phyloP scores from a whole-genome alignment of 2,888 invertebrate genomes.

The Ichneumon xanthorius region DNA sequence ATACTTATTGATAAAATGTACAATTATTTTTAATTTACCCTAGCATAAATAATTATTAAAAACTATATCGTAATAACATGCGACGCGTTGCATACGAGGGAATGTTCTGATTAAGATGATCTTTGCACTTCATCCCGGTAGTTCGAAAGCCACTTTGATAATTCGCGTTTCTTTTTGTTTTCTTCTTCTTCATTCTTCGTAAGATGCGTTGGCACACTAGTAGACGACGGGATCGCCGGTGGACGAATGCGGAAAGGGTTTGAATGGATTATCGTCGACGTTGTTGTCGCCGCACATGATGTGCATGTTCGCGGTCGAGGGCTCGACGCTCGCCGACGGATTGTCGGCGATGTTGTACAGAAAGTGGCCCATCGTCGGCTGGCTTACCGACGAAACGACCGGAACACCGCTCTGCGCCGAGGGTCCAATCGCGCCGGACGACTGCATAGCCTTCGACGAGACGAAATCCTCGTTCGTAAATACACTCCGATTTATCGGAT shows the following conservation, averaged over 20 bases:
- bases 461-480: conserved; percentile 66
- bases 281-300: conserved; percentile 44
- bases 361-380: conserved; percentile 56
- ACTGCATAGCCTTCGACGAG: conserved; percentile 38
- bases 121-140: conserved; percentile 10
- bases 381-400: conserved; percentile 10
- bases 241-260: conserved; percentile 63
- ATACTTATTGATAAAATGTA: conserved; percentile 33
- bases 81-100: conserved; percentile 33
- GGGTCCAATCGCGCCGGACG: background rate
- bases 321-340: conserved; percentile 29
- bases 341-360: conserved; percentile 54
- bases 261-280: conserved; percentile 53
- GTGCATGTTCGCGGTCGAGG: conserved; percentile 50
- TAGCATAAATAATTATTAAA: conserved; percentile 38
- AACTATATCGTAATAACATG: conserved; percentile 13
- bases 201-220: background rate
- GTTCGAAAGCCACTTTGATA: background rate
- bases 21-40: conserved; percentile 18
- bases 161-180: background rate
- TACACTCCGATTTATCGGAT: conserved; percentile 62
- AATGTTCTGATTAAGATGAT: conserved; percentile 38
- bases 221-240: conserved; percentile 59
- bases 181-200: background rate
- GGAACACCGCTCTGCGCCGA: background rate